Evolutionary conservation across 2,888 invertebrate species (phyloP).

Genomic region (Lottia gigantea): DNA sequence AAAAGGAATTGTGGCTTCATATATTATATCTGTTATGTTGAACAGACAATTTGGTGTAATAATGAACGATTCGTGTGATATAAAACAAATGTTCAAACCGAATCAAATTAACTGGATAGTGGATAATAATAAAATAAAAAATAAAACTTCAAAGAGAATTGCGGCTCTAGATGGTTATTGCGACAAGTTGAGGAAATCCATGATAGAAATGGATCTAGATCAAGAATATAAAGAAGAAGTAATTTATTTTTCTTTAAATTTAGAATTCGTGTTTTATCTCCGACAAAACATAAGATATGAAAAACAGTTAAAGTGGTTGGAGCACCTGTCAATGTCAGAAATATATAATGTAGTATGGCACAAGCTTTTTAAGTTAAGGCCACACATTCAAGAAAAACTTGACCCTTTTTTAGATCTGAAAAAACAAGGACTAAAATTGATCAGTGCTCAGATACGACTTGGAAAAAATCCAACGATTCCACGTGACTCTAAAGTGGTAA

Average conservation of each 20-base stretch:
- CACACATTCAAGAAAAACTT: no score
- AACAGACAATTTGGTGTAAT: no score
- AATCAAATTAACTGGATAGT: slow-evolving; percentile 13
- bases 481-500: slow-evolving; percentile 34
- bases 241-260: slow-evolving; percentile 18
- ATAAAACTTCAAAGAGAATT: no score
- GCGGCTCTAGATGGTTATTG: no score
- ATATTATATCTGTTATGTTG: no score
- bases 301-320: slow-evolving; percentile 9
- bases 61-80: no score
- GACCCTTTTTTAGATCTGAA: no score
- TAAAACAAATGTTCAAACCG: slow-evolving; percentile 20
- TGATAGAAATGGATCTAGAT: slow-evolving; percentile 12
- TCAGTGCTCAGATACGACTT: slow-evolving; percentile 38
- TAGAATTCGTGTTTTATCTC: slow-evolving; percentile 24
- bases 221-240: slow-evolving; percentile 7
- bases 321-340: no score
- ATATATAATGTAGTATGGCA: no score
- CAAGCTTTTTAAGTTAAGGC: no score
- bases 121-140: not conserved
- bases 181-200: no score
- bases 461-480: slow-evolving; percentile 40
- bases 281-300: slow-evolving; percentile 11
- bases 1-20: no score
- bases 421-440: slow-evolving; percentile 26